Conservation (phyloP, 2,113 vertebrate genomes). For the Tenrec ecaudatus region DNA sequence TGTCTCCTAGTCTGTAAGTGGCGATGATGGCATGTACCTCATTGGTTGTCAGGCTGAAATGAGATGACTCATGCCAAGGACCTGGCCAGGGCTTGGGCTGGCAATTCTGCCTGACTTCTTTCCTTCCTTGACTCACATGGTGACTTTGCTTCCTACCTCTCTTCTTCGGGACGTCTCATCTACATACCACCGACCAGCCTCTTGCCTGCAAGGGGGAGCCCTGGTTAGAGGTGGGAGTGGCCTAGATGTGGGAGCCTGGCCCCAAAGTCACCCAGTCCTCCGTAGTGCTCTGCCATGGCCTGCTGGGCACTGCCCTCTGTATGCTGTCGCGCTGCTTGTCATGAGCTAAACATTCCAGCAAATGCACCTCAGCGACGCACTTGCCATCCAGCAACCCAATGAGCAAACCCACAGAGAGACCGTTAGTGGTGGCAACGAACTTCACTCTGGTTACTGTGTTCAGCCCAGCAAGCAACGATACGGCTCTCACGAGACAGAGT, state of each 20-base stretch:
- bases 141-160: too few relatives aligned
- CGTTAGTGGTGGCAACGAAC: conserved; percentile 19
- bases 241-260: neutral
- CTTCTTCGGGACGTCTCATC: neutral
- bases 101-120: neutral
- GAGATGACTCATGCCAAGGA: neutral
- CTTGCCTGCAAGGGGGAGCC: too few relatives aligned
- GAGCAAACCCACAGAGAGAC: neutral
- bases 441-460: conserved; percentile 52
- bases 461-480: conserved; percentile 58
- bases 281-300: neutral
- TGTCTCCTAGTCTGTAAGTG: neutral
- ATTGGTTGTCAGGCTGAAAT: neutral
- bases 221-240: neutral
- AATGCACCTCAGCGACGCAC: neutral
- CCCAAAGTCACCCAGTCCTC: neutral
- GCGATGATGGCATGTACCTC: neutral
- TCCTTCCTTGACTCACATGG: neutral
- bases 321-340: fast-evolving
- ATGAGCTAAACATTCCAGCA: neutral
- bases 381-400: neutral
- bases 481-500: conserved; percentile 61
- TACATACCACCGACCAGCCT: neutral
- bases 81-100: neutral
- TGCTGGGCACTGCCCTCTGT: neutral